phyloP scores from a whole-genome alignment of 2,113 vertebrate species.

The Bostrychus sinensis region DNA sequence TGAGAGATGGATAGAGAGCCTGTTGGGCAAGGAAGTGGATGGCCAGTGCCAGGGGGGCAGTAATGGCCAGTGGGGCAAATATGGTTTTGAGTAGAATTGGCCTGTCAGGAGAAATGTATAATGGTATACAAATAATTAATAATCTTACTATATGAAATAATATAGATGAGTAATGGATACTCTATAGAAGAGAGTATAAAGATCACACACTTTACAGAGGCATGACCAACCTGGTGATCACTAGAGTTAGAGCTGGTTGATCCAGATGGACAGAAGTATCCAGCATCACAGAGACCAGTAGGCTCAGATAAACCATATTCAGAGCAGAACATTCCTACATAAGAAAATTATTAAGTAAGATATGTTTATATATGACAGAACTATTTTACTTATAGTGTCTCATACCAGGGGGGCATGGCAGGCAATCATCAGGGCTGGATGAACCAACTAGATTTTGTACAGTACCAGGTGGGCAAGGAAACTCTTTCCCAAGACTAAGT shows the following conservation, averaged over 20 bases:
- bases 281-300: slow-evolving; percentile 84
- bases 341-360: not conserved
- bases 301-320: slow-evolving; percentile 80
- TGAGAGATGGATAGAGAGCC: slow-evolving; percentile 81
- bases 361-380: not conserved
- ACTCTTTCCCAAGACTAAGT: slow-evolving; percentile 72
- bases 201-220: not conserved
- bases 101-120: slow-evolving; percentile 62
- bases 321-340: slow-evolving; percentile 88
- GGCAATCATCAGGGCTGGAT: slow-evolving; percentile 75
- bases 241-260: slow-evolving; percentile 83
- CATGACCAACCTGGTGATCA: slow-evolving; percentile 68
- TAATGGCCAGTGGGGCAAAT: slow-evolving; percentile 87
- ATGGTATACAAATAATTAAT: not conserved
- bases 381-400: not conserved
- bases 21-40: slow-evolving; percentile 84
- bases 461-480: slow-evolving; percentile 86
- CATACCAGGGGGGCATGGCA: slow-evolving; percentile 86
- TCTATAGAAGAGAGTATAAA: not conserved
- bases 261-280: slow-evolving; percentile 84
- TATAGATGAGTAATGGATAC: not conserved
- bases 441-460: slow-evolving; percentile 79
- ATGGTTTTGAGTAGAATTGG: slow-evolving; percentile 76
- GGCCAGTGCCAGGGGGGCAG: slow-evolving; percentile 82
- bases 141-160: not conserved